Evolutionary conservation across 1,140 invertebrate species (phyloP).

Genomic region (Bombus impatiens): DNA sequence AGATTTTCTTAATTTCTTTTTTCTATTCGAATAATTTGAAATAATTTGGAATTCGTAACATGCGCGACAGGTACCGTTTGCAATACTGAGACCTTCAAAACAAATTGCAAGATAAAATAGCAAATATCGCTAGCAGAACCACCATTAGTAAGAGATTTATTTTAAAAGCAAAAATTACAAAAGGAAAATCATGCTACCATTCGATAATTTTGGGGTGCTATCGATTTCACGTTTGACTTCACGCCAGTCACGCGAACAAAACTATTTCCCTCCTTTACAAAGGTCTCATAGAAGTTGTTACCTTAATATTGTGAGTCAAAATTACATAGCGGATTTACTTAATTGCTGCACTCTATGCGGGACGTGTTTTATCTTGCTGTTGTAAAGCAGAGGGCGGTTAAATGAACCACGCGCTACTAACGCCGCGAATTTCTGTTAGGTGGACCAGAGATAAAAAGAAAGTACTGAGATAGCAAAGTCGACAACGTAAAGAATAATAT

Average conservation of each 20-base stretch:
- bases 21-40: too few relatives aligned
- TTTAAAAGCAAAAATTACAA: not conserved
- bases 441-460: not conserved
- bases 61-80: too few relatives aligned
- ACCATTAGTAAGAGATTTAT: too few relatives aligned
- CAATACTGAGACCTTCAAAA: not conserved
- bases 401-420: constrained; percentile 9
- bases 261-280: not conserved
- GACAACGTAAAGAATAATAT: not conserved
- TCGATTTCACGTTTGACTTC: not conserved
- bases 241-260: not conserved
- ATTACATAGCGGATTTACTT: not conserved
- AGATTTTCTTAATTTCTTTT: too few relatives aligned
- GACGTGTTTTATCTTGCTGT: constrained; percentile 10
- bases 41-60: too few relatives aligned
- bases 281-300: not conserved
- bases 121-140: not conserved
- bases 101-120: not conserved
- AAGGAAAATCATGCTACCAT: not conserved
- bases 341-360: not conserved
- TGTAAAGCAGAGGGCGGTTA: not conserved
- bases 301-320: not conserved
- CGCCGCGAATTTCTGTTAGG: not conserved
- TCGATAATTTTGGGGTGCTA: not conserved
- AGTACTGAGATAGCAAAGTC: not conserved